Evolutionary conservation across 2,797 vertebrate species (phyloP), one percentile per base, ranked within the genome.

Genomic region (Tinamus major): DNA sequence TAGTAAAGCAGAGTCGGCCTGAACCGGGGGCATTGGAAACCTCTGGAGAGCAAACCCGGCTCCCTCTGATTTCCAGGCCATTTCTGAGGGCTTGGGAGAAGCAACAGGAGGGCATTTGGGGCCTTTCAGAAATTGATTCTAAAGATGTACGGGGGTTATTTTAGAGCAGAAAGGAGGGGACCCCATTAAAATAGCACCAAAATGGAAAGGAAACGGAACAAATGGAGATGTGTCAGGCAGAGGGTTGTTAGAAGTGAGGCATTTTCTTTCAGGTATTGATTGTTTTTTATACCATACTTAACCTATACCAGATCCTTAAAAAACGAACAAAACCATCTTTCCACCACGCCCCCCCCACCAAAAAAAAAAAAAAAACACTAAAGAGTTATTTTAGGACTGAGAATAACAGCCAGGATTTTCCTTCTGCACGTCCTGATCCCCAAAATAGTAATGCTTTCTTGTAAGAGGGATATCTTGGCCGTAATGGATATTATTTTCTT

Each of bases 111-210:
- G 67, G 61, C 75, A 85, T 90, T 1, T 87, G 63, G 41, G 55
- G 65, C 87, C 86, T 81, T 67, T 70, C 46, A 95, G 95, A 90
- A 97, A 96, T 93, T 96, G 95, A 96, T 96, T 96, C 95, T 90
- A 92, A 95, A 95, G 91, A 95, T 92, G 70, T 72, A 82, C 93
- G 78, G 42, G 87, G 72, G 59, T 94, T 96, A 87, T 95, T 97
- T 96, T 94, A 96, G 84, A 95, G 81, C 53, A 89, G 89, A 92
- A 91, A n/a, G 44, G 88, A 89, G 88, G 80, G 95, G 86, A 87
- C 42, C 70, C 85, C 83, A 94, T 96, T 94, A 95, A 96, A 94
- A 94, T 85, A 95, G 85, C 82, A 91, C 75, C 58, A 72, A 92
- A 96, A 94, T 92, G 80, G 90, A 96, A 94, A 95, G 89, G 82